A percentile compares a stretch with the other conserved stretches of the same genome.
Evolutionary conservation across 2,888 invertebrate species (phyloP).

Genomic region (Plutella xylostella): DNA sequence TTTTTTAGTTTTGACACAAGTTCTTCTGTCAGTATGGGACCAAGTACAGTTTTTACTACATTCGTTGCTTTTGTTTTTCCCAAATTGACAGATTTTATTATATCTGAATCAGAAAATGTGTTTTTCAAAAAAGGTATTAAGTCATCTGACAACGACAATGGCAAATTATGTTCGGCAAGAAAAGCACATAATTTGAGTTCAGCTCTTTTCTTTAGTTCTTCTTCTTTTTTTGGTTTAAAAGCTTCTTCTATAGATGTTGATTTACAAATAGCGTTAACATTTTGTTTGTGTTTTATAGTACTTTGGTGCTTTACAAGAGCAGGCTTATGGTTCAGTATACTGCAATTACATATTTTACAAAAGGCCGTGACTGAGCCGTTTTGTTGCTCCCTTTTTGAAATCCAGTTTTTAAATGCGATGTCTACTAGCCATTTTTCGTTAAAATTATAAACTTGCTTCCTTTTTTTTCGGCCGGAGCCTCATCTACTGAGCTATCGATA

Average conservation of each 20-base stretch:
- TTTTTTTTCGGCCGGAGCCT: too few species aligned
- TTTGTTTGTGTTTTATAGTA: not conserved
- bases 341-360: too few species aligned
- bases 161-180: not conserved
- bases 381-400: too few species aligned
- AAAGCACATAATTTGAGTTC: not conserved
- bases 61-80: not conserved
- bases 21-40: too few species aligned
- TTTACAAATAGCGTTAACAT: not conserved
- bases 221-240: not conserved
- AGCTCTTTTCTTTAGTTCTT: not conserved
- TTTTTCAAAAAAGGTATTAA: not conserved
- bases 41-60: not conserved
- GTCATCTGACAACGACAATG: not conserved
- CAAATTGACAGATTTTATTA: not conserved
- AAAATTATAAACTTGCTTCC: too few species aligned
- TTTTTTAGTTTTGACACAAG: too few species aligned
- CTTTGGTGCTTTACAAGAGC: not conserved
- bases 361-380: too few species aligned
- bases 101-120: not conserved
- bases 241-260: not conserved
- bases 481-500: not conserved
- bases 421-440: too few species aligned
- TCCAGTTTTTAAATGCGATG: too few species aligned
- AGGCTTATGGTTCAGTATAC: not conserved